These are phyloP conservation scores for Amiota communis DNA, from an alignment of 2,888 invertebrate genomes.

Conservation along the genomic window DNA sequence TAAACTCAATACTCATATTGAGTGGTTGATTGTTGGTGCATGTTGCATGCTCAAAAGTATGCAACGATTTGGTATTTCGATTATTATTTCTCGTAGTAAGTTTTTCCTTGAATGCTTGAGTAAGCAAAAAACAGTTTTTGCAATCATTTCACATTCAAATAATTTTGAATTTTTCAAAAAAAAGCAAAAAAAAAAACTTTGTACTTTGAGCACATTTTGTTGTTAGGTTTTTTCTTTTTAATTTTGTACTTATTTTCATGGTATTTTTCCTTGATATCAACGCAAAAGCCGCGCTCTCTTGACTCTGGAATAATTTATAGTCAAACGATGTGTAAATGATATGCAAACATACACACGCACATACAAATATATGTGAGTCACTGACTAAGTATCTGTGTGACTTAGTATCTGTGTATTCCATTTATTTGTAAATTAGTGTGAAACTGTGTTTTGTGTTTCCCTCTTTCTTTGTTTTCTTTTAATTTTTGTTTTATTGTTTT, in stretches of 20 bases:
- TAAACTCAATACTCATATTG: too few relatives aligned
- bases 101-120: too few relatives aligned
- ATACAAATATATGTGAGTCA: neutral
- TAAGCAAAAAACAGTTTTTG: too few relatives aligned
- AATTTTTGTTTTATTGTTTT: conserved; percentile 50
- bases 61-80: too few relatives aligned
- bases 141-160: too few relatives aligned
- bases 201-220: neutral
- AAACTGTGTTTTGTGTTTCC: neutral
- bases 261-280: conserved; percentile 15
- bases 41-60: too few relatives aligned
- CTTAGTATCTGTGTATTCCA: conserved; percentile 16
- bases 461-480: conserved; percentile 11
- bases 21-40: too few relatives aligned
- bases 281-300: conserved; percentile 19
- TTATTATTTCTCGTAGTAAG: too few relatives aligned
- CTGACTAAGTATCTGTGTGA: too few relatives aligned
- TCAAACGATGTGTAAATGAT: conserved; percentile 27
- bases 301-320: conserved; percentile 59
- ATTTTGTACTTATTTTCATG: conserved; percentile 10
- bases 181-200: neutral
- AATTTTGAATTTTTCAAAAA: neutral
- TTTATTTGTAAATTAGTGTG: conserved; percentile 59
- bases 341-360: conserved; percentile 62
- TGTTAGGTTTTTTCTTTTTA: neutral